phyloP scores from a whole-genome alignment of 2,113 vertebrate genomes.

The Ceyx melanurus region DNA sequence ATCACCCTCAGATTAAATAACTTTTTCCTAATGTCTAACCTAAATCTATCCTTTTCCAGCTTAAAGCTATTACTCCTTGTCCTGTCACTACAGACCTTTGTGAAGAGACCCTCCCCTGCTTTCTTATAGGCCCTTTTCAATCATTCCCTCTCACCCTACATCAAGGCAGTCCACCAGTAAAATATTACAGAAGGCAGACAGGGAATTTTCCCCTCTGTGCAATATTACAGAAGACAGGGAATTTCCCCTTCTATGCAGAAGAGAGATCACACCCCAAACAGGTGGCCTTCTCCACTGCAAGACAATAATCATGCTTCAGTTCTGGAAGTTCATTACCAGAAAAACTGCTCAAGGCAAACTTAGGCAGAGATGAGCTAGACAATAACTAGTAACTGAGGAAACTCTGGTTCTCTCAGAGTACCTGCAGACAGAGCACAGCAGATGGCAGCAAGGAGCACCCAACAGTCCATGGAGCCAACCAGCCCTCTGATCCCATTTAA shows the following conservation, averaged over 20 bases:
- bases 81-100: too few relatives aligned
- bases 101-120: too few relatives aligned
- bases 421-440: background rate
- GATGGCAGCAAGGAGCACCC: background rate
- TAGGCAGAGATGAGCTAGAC: background rate
- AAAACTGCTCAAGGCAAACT: background rate
- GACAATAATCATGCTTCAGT: background rate
- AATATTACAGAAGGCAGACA: too few relatives aligned
- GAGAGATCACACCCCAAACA: background rate
- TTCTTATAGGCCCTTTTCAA: too few relatives aligned
- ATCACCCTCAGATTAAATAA: too few relatives aligned
- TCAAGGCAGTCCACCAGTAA: background rate
- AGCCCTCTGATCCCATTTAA: rapidly evolving
- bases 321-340: background rate
- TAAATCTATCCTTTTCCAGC: too few relatives aligned
- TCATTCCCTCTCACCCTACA: background rate
- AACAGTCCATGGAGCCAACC: background rate
- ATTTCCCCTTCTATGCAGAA: background rate
- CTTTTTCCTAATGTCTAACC: too few relatives aligned
- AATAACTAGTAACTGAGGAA: too few relatives aligned
- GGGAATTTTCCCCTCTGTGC: too few relatives aligned
- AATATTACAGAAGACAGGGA: background rate
- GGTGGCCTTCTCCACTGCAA: background rate
- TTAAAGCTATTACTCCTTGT: too few relatives aligned
- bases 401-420: background rate